A percentile compares a stretch with the other conserved stretches of the same genome.
These are phyloP conservation scores for Eulemur macaco DNA, from an alignment of 2,113 vertebrate species.

Conservation along the genomic window DNA sequence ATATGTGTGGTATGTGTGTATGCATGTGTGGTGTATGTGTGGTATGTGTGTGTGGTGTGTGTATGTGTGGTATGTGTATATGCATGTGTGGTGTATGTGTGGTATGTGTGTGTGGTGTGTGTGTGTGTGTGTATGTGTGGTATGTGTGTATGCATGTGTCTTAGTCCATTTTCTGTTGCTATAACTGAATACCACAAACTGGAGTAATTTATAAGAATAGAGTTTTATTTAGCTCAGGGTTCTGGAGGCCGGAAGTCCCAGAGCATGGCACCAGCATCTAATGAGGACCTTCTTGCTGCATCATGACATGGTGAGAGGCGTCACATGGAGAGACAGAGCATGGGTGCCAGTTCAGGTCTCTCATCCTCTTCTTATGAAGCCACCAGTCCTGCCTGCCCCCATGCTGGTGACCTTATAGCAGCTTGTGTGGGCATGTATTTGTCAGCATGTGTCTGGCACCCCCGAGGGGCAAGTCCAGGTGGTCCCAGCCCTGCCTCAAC, in stretches of 20 bases:
- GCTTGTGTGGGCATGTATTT: accelerated
- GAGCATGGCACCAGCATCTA: neutral
- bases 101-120: neutral
- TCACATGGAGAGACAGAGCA: neutral
- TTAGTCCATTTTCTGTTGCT: neutral
- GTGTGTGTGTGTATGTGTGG: neutral
- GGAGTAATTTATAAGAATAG: neutral
- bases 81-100: neutral
- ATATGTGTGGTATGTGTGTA: neutral
- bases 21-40: neutral
- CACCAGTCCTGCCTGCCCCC: neutral
- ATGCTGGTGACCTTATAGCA: neutral
- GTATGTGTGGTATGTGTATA: neutral
- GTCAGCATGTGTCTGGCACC: neutral
- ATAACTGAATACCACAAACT: neutral
- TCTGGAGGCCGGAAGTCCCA: neutral
- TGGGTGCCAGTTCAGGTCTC: neutral
- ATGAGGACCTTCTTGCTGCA: neutral
- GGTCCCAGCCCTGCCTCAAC: neutral
- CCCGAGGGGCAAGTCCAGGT: neutral
- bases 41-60: neutral
- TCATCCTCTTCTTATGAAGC: neutral
- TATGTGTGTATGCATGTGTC: neutral
- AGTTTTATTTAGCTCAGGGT: neutral
- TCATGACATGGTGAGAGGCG: neutral